Evolutionary conservation across 2,888 invertebrate species (phyloP).

Genomic region (Cephus pygmeus): DNA sequence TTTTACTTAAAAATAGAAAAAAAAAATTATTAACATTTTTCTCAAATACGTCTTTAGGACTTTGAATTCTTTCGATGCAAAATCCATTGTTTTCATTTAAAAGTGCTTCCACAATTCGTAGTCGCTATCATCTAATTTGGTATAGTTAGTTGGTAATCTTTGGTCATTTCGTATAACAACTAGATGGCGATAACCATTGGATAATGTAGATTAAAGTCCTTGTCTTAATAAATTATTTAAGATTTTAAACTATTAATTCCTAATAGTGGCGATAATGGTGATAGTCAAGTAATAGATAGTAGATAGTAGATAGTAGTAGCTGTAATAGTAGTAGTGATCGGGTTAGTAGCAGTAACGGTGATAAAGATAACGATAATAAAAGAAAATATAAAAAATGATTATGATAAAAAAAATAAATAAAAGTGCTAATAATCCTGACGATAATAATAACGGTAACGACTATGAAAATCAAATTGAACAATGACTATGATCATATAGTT

Average conservation of each 20-base stretch:
- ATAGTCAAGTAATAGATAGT: constrained; percentile 20
- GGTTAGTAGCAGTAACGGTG: too few relatives aligned
- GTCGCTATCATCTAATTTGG: constrained; percentile 20
- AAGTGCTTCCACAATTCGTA: constrained; percentile 14
- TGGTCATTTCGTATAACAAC: constrained; percentile 64
- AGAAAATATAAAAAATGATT: too few relatives aligned
- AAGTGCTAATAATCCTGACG: too few relatives aligned
- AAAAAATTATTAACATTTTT: too few relatives aligned
- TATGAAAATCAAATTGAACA: too few relatives aligned
- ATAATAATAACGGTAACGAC: too few relatives aligned
- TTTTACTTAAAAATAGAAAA: too few relatives aligned
- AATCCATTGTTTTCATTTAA: constrained; percentile 1
- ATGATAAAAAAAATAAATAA: too few relatives aligned
- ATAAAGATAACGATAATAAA: too few relatives aligned
- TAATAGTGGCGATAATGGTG: constrained; percentile 35
- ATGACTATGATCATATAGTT: not conserved
- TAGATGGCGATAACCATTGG: constrained; percentile 37
- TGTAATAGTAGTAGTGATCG: not conserved
- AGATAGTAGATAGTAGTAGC: not conserved
- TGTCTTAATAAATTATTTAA: constrained; percentile 15
- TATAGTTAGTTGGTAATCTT: constrained; percentile 38
- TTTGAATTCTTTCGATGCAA: not conserved
- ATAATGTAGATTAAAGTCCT: constrained; percentile 24
- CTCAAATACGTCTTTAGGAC: too few relatives aligned
- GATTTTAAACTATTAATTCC: constrained; percentile 1